Conservation (phyloP, 2,888 invertebrate genomes). For the Cancer borealis region DNA sequence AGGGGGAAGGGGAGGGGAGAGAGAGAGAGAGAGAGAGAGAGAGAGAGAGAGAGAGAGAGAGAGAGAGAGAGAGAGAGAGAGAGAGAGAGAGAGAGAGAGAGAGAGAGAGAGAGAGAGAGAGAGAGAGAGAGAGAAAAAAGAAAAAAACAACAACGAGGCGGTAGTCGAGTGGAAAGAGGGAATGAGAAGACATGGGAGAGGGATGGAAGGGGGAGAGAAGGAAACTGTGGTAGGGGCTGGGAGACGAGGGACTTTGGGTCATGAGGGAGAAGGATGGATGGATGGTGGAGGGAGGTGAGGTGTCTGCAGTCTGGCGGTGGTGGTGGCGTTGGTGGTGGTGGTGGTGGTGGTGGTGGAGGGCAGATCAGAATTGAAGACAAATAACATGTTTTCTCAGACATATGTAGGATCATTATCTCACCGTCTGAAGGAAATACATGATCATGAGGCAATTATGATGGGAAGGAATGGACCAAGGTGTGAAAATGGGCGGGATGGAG, state of each 20-base stretch:
- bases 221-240: neutral
- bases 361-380: conserved; percentile 2
- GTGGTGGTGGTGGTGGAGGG: neutral
- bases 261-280: neutral
- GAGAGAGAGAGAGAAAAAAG: neutral
- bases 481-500: neutral
- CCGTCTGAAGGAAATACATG: neutral
- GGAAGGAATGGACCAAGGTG: neutral
- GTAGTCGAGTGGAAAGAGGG: neutral
- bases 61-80: neutral
- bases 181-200: neutral
- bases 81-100: neutral
- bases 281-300: neutral
- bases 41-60: neutral
- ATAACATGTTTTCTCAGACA: neutral
- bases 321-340: neutral
- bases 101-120: neutral
- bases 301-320: neutral
- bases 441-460: neutral
- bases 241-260: conserved; percentile 4
- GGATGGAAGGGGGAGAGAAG: neutral
- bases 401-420: neutral
- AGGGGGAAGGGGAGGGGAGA: neutral
- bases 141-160: too few relatives aligned
- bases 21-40: neutral